These are phyloP conservation scores for Muntiacus reevesi DNA, from an alignment of 2,113 vertebrate genomes.

Conservation along the genomic window DNA sequence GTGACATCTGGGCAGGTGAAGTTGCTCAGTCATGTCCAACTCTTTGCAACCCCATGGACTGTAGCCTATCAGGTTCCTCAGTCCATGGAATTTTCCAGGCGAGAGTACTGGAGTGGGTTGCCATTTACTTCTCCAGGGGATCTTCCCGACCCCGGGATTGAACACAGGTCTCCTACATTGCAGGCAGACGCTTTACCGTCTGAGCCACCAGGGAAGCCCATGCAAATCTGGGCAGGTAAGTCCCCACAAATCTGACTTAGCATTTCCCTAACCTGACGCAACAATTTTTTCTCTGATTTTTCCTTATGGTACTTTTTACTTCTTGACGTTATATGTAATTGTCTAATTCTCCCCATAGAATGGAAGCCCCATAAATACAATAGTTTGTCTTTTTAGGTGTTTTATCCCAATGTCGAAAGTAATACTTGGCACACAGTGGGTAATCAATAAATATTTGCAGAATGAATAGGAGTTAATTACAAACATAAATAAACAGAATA, in stretches of 20 bases:
- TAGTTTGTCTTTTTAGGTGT: background rate
- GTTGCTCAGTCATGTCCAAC: background rate
- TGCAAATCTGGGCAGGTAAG: background rate
- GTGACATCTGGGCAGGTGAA: background rate
- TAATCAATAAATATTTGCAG: constrained; percentile 2
- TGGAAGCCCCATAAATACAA: background rate
- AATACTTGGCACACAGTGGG: background rate
- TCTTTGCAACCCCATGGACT: background rate
- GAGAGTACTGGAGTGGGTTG: background rate
- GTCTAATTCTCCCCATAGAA: background rate
- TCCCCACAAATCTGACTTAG: background rate
- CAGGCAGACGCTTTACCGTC: background rate
- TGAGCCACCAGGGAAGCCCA: background rate
- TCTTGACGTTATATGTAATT: background rate
- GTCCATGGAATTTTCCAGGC: background rate
- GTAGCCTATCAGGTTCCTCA: background rate
- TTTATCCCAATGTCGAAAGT: background rate
- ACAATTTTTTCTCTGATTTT: background rate
- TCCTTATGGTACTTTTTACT: background rate
- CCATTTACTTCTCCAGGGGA: background rate
- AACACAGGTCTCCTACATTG: background rate
- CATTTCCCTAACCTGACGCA: background rate
- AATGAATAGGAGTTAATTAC: background rate
- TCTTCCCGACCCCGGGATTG: background rate
- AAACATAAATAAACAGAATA: constrained; percentile 7